These are phyloP conservation scores for Lasiurus borealis DNA, from an alignment of 2,113 vertebrate species.

Conservation along the genomic window DNA sequence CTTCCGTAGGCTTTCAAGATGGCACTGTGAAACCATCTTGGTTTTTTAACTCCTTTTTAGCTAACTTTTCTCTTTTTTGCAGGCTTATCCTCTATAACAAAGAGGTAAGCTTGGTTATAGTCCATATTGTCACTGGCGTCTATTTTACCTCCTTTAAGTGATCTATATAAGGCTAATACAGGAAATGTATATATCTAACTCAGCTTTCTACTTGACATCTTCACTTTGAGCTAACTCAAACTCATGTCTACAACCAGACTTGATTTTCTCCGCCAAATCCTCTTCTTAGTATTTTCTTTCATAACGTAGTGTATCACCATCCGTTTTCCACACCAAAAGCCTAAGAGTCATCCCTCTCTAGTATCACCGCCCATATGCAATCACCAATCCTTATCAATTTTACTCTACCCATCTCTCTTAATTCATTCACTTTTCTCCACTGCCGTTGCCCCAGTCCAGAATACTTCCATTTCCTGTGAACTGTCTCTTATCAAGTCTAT, in stretches of 20 bases:
- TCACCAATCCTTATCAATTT: neutral
- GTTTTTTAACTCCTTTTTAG: neutral
- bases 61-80: conserved; percentile 4
- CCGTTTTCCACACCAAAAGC: neutral
- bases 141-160: neutral
- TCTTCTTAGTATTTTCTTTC: neutral
- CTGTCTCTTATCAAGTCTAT: neutral
- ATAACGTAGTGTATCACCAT: neutral
- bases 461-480: neutral
- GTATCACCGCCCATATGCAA: neutral
- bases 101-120: neutral
- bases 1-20: neutral
- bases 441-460: neutral
- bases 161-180: neutral
- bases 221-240: conserved; percentile 5
- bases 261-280: neutral
- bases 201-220: neutral
- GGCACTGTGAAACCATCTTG: neutral
- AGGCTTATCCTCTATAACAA: neutral
- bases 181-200: neutral
- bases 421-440: conserved; percentile 1
- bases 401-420: neutral
- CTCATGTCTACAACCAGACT: neutral
- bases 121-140: neutral
- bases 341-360: neutral